Conservation (phyloP, 2,888 invertebrate genomes). For the Scaeva pyrastri region DNA sequence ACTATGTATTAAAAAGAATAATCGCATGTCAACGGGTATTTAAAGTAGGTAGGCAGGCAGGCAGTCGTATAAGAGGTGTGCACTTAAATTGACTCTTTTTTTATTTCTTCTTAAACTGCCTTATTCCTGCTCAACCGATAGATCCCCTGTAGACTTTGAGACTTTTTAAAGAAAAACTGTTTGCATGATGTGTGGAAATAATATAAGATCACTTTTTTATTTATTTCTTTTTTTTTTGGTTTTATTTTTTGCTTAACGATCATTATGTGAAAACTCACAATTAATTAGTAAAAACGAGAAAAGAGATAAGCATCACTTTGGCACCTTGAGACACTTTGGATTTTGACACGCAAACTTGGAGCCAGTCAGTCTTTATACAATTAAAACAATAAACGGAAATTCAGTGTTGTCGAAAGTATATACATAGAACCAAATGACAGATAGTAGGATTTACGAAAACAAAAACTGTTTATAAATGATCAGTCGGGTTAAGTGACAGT, state of each 20-base stretch:
- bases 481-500: too few species aligned
- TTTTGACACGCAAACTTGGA: slow-evolving; percentile 40
- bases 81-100: slow-evolving; percentile 51
- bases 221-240: not conserved
- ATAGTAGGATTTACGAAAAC: too few species aligned
- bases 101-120: slow-evolving; percentile 6
- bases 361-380: not conserved
- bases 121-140: not conserved
- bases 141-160: not conserved
- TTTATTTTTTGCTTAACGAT: slow-evolving; percentile 59
- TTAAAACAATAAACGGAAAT: too few species aligned
- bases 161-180: not conserved
- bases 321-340: slow-evolving; percentile 4
- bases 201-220: slow-evolving; percentile 49
- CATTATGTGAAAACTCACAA: slow-evolving; percentile 43
- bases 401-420: too few species aligned
- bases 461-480: too few species aligned
- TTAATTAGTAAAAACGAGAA: slow-evolving; percentile 54
- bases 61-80: too few species aligned
- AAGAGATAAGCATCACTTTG: slow-evolving; percentile 42
- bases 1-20: slow-evolving; percentile 36
- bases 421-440: too few species aligned
- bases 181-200: slow-evolving; percentile 67
- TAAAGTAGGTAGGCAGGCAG: slow-evolving; percentile 44
- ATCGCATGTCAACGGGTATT: slow-evolving; percentile 75